A percentile compares a stretch with the other conserved stretches of the same genome.
These are phyloP conservation scores for Daboia siamensis DNA, from an alignment of 2,113 vertebrate genomes.

Conservation along the genomic window DNA sequence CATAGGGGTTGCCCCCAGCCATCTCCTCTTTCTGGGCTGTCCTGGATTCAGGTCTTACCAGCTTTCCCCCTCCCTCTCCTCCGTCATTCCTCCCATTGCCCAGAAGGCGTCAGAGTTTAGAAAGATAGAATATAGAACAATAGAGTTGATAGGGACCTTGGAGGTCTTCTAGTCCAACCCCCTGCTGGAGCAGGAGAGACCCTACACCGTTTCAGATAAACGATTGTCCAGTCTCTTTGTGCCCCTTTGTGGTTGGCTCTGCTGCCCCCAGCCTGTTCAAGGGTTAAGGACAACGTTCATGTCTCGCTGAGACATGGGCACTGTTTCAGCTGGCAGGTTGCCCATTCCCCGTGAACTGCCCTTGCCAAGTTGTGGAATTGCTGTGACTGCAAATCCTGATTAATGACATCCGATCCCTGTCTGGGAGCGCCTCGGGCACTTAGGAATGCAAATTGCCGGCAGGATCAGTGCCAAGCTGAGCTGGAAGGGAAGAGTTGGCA, in stretches of 20 bases:
- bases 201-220: too few species aligned
- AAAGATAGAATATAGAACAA: neutral
- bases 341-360: constrained; percentile 9
- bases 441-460: neutral
- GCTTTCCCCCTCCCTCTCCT: too few species aligned
- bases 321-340: constrained; percentile 54
- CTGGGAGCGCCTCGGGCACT: constrained; percentile 31
- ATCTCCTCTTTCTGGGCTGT: neutral
- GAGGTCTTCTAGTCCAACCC: too few species aligned
- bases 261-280: neutral
- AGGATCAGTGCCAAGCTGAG: neutral
- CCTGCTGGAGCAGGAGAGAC: too few species aligned
- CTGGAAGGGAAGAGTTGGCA: accelerated
- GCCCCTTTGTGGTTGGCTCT: neutral
- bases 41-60: too few species aligned
- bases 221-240: too few species aligned
- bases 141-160: too few species aligned
- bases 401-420: neutral
- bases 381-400: neutral
- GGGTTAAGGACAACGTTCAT: neutral
- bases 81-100: neutral
- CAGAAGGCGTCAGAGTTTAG: neutral
- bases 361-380: neutral
- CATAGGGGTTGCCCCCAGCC: too few species aligned
- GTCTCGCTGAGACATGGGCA: constrained; percentile 26